Base-by-base conservation (phyloP, 2,888 invertebrate species). In the Philereme vetulata region DNA sequence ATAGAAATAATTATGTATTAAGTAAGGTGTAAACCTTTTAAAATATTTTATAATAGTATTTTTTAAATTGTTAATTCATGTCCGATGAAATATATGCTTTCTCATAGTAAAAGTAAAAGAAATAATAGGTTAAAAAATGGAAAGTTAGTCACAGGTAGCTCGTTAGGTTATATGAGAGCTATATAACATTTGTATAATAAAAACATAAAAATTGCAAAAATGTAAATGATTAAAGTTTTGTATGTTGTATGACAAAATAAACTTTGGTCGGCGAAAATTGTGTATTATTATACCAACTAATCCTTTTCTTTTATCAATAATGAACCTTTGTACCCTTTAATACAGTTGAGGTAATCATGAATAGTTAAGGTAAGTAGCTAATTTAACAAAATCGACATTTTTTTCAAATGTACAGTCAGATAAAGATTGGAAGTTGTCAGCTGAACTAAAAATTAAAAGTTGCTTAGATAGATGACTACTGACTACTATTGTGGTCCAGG, bases 151-250 rank as follows among this genome's bases (percentile, higher is more conserved):
- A 88, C 82, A 76, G 77, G 75, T 79, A 77, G 88, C 90, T 90
- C 86, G 74, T 72, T 82, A 86, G 80, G 76, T 76, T 75, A 79
- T 72, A 67, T 64, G 47, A 64, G 88, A 86, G 91, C 85, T 84
- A 81, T 64, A 59, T 64, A 66, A 81, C 79, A 85, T 80, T n/a
- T 90, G 85, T 89, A 88, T 85, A 84, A 85, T 84, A 89, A 86
- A 85, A 83, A 74, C 73, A 85, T 84, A 88, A 91, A 90, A 90
- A 88, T 85, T 84, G 84, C 75, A 87, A 90, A 90, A 89, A 81
- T 81, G 74, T 79, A 84, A 85, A 86, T 74, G 86, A 77, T 88
- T 86, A 69, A 75, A 82, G 88, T 87, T 85, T 81, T 71, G 72
- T 80, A 72, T 85, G 80, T 82, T 74, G 69, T 70, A 71, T 76